These are phyloP conservation scores for Eilema sororculum DNA, from an alignment of 2,888 invertebrate species.

Conservation along the genomic window DNA sequence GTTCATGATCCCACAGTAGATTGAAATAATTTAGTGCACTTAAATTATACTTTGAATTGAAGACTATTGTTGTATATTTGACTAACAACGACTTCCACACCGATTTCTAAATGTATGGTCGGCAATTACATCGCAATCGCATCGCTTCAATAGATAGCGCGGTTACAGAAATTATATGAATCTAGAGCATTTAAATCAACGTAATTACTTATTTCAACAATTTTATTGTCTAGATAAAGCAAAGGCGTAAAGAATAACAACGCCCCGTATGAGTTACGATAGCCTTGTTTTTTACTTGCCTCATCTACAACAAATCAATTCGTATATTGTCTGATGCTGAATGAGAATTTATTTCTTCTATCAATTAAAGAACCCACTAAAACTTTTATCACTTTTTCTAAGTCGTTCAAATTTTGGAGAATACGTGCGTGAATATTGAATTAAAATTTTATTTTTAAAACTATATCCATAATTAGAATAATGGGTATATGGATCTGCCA, in stretches of 20 bases:
- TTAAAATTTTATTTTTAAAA: too few species aligned
- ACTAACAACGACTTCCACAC: slow-evolving; percentile 3
- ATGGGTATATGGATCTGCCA: too few species aligned
- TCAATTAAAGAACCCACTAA: too few species aligned
- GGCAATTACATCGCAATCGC: slow-evolving; percentile 15
- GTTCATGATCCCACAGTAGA: slow-evolving; percentile 2
- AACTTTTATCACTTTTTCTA: not conserved
- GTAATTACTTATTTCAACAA: slow-evolving; percentile 17
- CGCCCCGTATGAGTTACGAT: not conserved
- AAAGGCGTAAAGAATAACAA: slow-evolving; percentile 1
- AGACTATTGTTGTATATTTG: slow-evolving; percentile 7
- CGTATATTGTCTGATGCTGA: not conserved
- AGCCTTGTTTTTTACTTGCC: not conserved
- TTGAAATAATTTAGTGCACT: not conserved
- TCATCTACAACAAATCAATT: slow-evolving; percentile 1
- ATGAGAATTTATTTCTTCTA: slow-evolving; percentile 5
- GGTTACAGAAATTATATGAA: slow-evolving; percentile 16
- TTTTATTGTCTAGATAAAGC: slow-evolving; percentile 5
- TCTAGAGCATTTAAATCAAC: slow-evolving; percentile 18
- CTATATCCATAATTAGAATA: too few species aligned
- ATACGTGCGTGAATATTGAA: not conserved
- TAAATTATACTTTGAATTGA: not conserved
- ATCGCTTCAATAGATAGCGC: slow-evolving; percentile 13
- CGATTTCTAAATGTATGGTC: slow-evolving; percentile 12
- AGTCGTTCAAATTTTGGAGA: not conserved